Percentiles rank a stretch among this genome's conserved stretches.
phyloP scores from a whole-genome alignment of 2,113 vertebrate genomes.

The Passerina amoena region DNA sequence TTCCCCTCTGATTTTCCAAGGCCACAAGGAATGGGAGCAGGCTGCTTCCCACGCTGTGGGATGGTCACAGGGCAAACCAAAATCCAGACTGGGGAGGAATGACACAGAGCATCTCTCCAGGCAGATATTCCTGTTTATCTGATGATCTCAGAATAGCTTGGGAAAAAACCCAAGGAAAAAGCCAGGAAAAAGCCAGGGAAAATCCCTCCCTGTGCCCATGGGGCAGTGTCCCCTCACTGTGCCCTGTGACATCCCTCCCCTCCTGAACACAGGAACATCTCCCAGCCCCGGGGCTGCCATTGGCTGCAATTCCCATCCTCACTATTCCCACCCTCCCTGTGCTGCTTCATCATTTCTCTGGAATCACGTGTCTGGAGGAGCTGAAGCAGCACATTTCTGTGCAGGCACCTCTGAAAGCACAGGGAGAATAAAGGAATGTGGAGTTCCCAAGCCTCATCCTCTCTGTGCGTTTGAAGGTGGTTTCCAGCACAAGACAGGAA shows the following conservation, averaged over 20 bases:
- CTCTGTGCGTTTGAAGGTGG: background rate
- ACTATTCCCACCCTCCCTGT: background rate
- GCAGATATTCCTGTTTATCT: background rate
- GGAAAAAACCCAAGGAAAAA: background rate
- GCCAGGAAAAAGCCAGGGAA: background rate
- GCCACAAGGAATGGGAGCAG: background rate
- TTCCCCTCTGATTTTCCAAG: conserved; percentile 23
- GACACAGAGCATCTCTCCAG: background rate
- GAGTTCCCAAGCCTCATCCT: background rate
- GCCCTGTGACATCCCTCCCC: background rate
- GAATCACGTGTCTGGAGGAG: background rate
- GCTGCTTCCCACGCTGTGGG: background rate
- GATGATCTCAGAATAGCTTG: background rate
- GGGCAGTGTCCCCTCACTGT: background rate
- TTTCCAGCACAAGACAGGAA: background rate
- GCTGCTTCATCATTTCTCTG: background rate
- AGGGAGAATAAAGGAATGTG: background rate
- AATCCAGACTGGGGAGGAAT: background rate
- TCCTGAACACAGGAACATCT: background rate
- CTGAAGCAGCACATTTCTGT: conserved; percentile 21
- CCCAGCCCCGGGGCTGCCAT: background rate
- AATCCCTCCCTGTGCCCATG: background rate
- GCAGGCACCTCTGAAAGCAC: background rate
- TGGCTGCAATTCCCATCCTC: background rate
- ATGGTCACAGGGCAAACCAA: background rate